Conservation (phyloP, 2,797 vertebrate genomes). For the Rhinophrynus dorsalis region DNA sequence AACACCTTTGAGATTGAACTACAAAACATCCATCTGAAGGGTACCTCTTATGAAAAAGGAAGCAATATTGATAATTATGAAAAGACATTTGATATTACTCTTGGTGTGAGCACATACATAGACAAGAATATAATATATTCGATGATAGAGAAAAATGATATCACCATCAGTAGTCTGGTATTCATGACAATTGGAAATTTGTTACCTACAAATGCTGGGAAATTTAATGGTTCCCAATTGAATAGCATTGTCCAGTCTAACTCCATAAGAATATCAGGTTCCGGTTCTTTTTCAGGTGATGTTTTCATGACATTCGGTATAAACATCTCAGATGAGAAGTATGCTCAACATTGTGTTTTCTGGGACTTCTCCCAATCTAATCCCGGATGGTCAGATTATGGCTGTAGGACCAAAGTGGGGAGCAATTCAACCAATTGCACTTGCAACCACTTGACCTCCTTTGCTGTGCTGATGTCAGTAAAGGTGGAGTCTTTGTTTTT, state of each 20-base stretch:
- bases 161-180: conserved; percentile 57
- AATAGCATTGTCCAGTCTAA: conserved; percentile 62
- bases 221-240: fast-evolving
- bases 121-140: not conserved
- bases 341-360: conserved; percentile 54
- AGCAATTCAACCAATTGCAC: not conserved
- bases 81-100: not conserved
- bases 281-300: not conserved
- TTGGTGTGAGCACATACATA: conserved; percentile 20
- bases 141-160: fast-evolving
- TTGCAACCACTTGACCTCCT: conserved; percentile 66
- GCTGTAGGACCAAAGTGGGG: conserved; percentile 40
- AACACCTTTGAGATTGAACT: not conserved
- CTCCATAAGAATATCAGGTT: not conserved
- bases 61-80: not conserved
- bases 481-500: fast-evolving
- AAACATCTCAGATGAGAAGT: not conserved
- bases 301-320: conserved; percentile 53
- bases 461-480: conserved; percentile 67
- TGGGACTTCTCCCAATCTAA: conserved; percentile 34
- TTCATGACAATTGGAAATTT: conserved; percentile 62
- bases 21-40: conserved; percentile 54
- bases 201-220: conserved; percentile 48
- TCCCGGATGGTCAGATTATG: not conserved
- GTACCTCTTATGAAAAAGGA: conserved; percentile 9